Percentiles rank a stretch among this genome's conserved stretches.
Conservation (phyloP, 2,797 vertebrate genomes). For the Mionectes olivaceus region DNA sequence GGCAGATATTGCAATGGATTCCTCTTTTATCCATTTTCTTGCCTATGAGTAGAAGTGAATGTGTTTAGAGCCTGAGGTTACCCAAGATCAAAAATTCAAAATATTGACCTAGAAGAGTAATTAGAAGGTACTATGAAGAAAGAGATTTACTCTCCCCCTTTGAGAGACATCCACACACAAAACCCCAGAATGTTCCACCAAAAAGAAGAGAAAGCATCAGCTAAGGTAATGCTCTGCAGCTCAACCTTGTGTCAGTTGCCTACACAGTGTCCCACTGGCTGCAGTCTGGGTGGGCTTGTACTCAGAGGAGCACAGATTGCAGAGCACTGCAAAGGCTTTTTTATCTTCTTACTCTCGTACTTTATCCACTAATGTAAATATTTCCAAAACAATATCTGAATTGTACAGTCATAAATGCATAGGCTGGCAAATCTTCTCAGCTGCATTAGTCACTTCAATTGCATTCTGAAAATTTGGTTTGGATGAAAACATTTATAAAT, state of each 20-base stretch:
- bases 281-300: slow-evolving; percentile 2
- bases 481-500: neutral
- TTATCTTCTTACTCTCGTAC: neutral
- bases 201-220: neutral
- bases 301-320: neutral
- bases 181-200: neutral
- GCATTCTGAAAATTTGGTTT: neutral
- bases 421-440: slow-evolving; percentile 13
- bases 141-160: neutral
- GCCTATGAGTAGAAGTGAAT: neutral
- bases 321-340: neutral
- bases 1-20: neutral
- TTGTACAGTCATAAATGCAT: neutral
- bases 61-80: neutral
- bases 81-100: neutral
- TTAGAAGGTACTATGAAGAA: neutral
- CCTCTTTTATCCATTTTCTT: neutral
- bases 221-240: neutral
- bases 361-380: neutral
- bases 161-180: neutral
- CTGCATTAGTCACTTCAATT: slow-evolving; percentile 3
- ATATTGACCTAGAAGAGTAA: neutral
- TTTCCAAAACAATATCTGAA: slow-evolving; percentile 30
- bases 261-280: neutral
- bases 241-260: neutral